A percentile compares a stretch with the other conserved stretches of the same genome.
Evolutionary conservation across 92 coral and sea anemone species (phyloP).

Genomic region (Heliopora coerulea): DNA sequence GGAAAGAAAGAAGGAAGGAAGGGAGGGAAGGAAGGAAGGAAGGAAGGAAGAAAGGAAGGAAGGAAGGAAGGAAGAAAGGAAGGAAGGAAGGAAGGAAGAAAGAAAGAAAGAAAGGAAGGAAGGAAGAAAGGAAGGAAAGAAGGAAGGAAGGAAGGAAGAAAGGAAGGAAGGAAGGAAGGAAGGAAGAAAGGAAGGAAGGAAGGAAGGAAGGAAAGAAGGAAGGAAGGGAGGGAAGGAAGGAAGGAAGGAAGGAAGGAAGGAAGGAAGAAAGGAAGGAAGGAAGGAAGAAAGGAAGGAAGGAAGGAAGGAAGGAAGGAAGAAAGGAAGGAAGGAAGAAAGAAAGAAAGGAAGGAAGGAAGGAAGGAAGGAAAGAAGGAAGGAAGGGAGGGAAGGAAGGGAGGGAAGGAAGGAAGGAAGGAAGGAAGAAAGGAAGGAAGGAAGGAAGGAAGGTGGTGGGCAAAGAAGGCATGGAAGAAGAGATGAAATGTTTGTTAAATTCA

Average conservation of each 20-base stretch:
- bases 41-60: background rate
- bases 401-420: background rate
- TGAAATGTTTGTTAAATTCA: background rate
- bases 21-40: background rate
- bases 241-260: background rate
- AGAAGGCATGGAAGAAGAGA: no score
- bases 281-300: background rate
- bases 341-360: background rate
- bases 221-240: background rate
- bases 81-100: background rate
- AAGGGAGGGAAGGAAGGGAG: background rate
- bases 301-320: background rate
- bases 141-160: background rate
- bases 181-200: background rate
- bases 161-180: background rate
- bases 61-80: slow-evolving; percentile 11
- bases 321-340: background rate
- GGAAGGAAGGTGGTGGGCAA: background rate
- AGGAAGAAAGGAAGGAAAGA: background rate
- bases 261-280: background rate
- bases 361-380: background rate
- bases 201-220: background rate
- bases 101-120: background rate
- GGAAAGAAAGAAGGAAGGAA: slow-evolving; percentile 3
- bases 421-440: background rate